Evolutionary conservation across 2,888 invertebrate genomes (phyloP).

Genomic region (Drosophila acutilabella): DNA sequence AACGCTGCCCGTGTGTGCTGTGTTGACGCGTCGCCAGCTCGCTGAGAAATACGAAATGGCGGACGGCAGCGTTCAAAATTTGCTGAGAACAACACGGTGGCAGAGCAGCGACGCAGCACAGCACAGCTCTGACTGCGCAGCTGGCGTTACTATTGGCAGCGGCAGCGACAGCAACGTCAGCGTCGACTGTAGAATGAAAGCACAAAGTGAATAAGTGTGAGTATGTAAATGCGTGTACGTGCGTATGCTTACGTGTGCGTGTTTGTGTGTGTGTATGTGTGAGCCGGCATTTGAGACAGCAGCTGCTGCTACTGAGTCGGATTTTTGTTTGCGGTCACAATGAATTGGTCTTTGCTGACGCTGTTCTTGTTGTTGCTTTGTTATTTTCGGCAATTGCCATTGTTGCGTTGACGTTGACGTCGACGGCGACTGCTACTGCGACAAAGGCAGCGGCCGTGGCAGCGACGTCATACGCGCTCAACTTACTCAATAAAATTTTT

Average conservation of each 20-base stretch:
- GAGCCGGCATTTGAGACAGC: conserved; percentile 62
- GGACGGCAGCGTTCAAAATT: conserved; percentile 59
- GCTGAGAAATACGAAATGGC: conserved; percentile 79
- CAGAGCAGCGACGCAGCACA: conserved; percentile 28
- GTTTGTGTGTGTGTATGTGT: conserved; percentile 30
- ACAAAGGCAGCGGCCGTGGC: conserved; percentile 23
- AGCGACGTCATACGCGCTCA: conserved; percentile 59
- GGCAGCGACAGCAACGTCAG: conserved; percentile 29
- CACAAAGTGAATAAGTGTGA: conserved; percentile 31
- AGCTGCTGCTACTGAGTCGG: conserved; percentile 29
- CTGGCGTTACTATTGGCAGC: conserved; percentile 34
- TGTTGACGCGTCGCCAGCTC: conserved; percentile 82
- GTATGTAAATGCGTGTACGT: conserved; percentile 24
- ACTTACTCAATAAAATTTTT: conserved; percentile 84
- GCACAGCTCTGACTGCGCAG: conserved; percentile 34
- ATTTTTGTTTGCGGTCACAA: conserved; percentile 22
- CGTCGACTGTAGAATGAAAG: conserved; percentile 53
- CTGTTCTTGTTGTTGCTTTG: conserved; percentile 18
- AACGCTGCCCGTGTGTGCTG: conserved; percentile 42
- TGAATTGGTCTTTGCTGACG: conserved; percentile 16
- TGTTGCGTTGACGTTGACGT: conserved; percentile 51
- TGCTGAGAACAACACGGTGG: conserved; percentile 64
- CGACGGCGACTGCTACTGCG: conserved; percentile 22
- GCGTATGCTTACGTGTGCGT: conserved; percentile 3
- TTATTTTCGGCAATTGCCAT: conserved; percentile 58